These are phyloP conservation scores for Smithornis capensis DNA, from an alignment of 2,113 vertebrate species.

Conservation along the genomic window DNA sequence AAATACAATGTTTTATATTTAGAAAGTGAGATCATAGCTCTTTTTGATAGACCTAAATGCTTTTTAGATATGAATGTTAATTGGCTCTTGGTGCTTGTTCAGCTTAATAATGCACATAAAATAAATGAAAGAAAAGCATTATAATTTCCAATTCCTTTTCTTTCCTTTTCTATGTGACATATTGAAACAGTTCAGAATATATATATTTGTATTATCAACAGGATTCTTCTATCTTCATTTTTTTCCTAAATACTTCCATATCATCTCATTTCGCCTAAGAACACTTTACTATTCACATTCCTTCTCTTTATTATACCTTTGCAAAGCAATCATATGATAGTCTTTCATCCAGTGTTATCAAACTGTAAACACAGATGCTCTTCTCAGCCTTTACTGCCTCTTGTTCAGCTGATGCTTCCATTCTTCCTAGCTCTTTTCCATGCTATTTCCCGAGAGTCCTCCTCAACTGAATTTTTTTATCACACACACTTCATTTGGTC, in stretches of 20 bases:
- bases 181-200: background rate
- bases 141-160: background rate
- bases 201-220: background rate
- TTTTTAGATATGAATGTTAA: background rate
- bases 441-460: background rate
- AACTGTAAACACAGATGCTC: background rate
- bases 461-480: slow-evolving; percentile 10
- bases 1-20: background rate
- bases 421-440: background rate
- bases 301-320: background rate
- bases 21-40: background rate
- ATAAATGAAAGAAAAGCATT: background rate
- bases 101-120: background rate
- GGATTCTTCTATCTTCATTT: background rate
- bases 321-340: background rate
- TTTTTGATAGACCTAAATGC: background rate
- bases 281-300: background rate
- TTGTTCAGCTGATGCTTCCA: background rate
- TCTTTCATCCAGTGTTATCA: background rate
- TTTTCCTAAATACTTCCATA: background rate
- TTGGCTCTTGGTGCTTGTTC: background rate
- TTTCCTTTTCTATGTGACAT: background rate
- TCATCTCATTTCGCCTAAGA: background rate
- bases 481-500: background rate
- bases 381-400: background rate